Evolutionary conservation across 2,797 vertebrate species (phyloP), one percentile per base, ranked within the genome.

Genomic region (Ispidina picta): DNA sequence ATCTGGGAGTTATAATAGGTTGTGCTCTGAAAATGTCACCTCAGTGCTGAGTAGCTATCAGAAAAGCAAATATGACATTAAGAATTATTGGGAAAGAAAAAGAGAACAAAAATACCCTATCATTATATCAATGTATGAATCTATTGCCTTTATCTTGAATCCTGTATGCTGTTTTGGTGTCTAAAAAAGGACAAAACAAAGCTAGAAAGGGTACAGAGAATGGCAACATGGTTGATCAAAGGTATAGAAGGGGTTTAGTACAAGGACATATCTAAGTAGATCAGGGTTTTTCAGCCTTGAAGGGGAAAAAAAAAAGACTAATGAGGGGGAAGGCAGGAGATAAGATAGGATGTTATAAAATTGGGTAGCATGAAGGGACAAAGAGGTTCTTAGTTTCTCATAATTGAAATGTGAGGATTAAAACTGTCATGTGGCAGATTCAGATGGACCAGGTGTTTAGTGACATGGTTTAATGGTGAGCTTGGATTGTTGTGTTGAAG

Each of bases 1-100:
- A 64, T 55, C 76, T 72, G 29, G 10, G 6, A 86, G 18, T 92
- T 83, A 60, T 66, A 85, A 94, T 65, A 58, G 20, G 11, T 41
- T 82, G 16, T 88, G 90, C 68, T 92, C 91, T 90, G 77, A 94
- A 96, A 94, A 92, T 84, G 93, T 88, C 93, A 84, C 52, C 64
- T 86, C 28, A 37, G 17, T 75, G 43, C 70, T 86, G 59, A 91
- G 55, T 66, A 93, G 66, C 66, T 92, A 63, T 83, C 73, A 78
- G 81, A 90, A 92, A 86, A 90, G 44, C 37, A 91, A 96, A 89
- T 88, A 73, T 73, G 86, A 90, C 86, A 75, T 86, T 82, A 93
- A 78, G 62, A 92, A 86, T 86, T 88, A 90, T 76, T 88, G 79
- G 48, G 64, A 60, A 94, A 86, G 48, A 63, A 78, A 54, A 86